Evolutionary conservation across 1,140 invertebrate genomes (phyloP), one percentile per base, ranked within the genome.

Genomic region (Idris sp.): DNA sequence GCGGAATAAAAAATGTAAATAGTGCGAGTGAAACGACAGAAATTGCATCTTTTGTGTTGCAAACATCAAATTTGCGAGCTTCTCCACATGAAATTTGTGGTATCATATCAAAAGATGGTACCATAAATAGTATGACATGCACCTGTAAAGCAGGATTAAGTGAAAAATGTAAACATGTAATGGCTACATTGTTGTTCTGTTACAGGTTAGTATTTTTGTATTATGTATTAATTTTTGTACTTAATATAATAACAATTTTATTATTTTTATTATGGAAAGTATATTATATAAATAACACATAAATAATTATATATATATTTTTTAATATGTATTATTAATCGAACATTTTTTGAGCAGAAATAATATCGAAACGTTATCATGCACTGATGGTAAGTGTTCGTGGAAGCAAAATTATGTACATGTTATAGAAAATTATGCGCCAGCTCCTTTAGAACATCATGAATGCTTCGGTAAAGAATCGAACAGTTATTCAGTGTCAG

Each of bases 61-160:
- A 71, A 61, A 53, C 46, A 5, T 43, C 54, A 13, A 19, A 35
- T 35, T 41, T 71, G 22, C 33, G 15, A 43, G 40, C 14, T 22
- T 13, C 31, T 5, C 61, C 48, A 2, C 49, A 54, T 44, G 46
- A 53, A 54, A 44, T 65, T 3, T 16, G 61, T 10, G 65, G 41
- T n/a, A 26, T 18, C 31, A 33, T 69, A 7, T 10, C 9, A 11
- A 33, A 40, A 28, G 11, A 59, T 7, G 65, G 65, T 4, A 10
- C 16, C 35, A 61, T 71, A 30, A 44, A 19, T 1, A 10, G 16
- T 5, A 56, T 71, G 31, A 6, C n/a, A 25, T 71, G 41, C 9
- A 31, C 67, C 1, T 61, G 67, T 25, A 53, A 44, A 18, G 56
- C 67, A 22, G 67, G 67, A 10, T 48, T 61, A 25, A 36, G 48